Base-by-base conservation (phyloP, 2,888 invertebrate genomes). In the Diarsia mendica region DNA sequence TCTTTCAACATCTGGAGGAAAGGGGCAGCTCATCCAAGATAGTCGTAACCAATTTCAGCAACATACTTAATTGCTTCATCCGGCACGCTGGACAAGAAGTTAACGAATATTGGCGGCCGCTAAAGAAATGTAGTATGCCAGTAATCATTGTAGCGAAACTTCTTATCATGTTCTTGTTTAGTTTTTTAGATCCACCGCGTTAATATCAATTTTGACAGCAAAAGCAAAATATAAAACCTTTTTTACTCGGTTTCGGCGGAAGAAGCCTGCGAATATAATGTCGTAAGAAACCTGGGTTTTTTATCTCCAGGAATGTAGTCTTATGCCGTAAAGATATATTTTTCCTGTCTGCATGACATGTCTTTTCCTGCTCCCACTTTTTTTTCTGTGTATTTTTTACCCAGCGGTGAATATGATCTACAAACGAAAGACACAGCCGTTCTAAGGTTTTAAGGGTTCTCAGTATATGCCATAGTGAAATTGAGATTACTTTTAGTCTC, bases 21-120 rank as follows among this genome's bases (percentile, higher is more conserved):
- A 0, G n/a, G n/a, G n/a, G 23, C 55, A 55, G 0, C 55, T 46
- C 58, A 66, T 49, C 53, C n/a, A 77, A 61, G n/a, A 20, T 23
- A 53, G 67, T 46, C 11, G 11, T 49, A 61, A 63, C 3, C 44
- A 67, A 76, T 80, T 65, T 64, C 67, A 64, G 69, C 20, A 55
- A 55, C 33, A 80, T 85, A 51, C 4, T 6, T 44, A 84, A 86
- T 85, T 76, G 72, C 67, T 13, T 46, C 74, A 81, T 88, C 87
- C 89, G 85, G 88, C 79, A 87, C 85, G 81, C 77, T 39, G 77
- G 3, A 39, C 20, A 66, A 75, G 44, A 61, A 65, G n/a, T 33
- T 46, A 77, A 77, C 65, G 49, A 75, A 74, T 70, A 72, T 67
- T 58, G 55, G 20, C 49, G 33, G 18, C 55, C 20, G n/a, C 64